Percentiles rank a stretch among this genome's conserved stretches.
Evolutionary conservation across 2,797 vertebrate species (phyloP).

Genomic region (Trichosurus vulpecula): DNA sequence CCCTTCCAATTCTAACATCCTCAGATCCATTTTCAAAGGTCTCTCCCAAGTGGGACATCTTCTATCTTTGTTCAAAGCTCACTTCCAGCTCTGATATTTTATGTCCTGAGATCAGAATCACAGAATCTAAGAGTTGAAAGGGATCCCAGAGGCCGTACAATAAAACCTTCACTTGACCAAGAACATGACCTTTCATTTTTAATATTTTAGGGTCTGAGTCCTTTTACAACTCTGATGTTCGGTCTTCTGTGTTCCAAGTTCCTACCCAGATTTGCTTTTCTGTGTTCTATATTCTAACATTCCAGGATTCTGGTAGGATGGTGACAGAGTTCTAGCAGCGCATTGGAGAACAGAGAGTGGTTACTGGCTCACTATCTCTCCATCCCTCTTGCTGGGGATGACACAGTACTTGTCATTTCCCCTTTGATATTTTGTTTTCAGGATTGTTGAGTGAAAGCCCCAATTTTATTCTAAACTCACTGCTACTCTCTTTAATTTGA

Average conservation of each 20-base stretch:
- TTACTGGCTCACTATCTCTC: background rate
- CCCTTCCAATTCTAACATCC: background rate
- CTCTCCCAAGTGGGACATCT: background rate
- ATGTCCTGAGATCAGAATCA: background rate
- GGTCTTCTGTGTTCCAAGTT: background rate
- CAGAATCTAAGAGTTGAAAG: background rate
- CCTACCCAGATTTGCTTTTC: background rate
- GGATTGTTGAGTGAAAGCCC: background rate
- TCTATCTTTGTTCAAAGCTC: background rate
- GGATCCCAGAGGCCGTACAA: background rate
- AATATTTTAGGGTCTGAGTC: background rate
- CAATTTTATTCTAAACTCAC: background rate
- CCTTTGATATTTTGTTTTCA: background rate
- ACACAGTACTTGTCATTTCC: background rate
- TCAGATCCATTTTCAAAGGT: background rate
- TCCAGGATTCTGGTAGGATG: background rate
- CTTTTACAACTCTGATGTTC: background rate
- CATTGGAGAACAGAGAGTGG: background rate
- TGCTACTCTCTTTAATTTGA: constrained; percentile 12
- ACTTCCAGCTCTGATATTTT: background rate
- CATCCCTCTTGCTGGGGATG: background rate
- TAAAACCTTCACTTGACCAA: background rate
- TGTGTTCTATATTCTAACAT: background rate
- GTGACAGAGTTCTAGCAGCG: background rate
- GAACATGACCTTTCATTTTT: background rate